Evolutionary conservation across 2,888 invertebrate genomes (phyloP), one percentile per base, ranked within the genome.

Genomic region (Pseudolycoriella hygida): DNA sequence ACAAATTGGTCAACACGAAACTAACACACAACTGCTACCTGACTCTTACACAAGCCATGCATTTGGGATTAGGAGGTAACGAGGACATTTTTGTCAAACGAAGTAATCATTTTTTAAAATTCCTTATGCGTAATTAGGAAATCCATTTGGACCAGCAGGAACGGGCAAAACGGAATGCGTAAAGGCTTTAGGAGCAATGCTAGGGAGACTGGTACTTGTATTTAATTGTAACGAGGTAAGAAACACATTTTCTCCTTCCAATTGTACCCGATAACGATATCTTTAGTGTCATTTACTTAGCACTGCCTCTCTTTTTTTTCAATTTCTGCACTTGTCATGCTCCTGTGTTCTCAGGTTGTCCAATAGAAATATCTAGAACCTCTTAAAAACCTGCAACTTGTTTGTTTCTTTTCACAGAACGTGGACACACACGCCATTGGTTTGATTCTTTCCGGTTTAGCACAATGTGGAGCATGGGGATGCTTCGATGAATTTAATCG

Each of bases 401-500:
- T 20, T 41, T 30, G 6, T 15, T 17, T 17, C 17, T 3, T 41
- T 49, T 56, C 59, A 15, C 54, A 87, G 85, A 90, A 90, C 42
- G 88, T 97, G 66, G 97, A 98, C 66, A 80, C 86, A 0, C 80
- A 82, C 54, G 92, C 96, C 43, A 92, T 99, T 86, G 86, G 86
- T 5, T 73, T 97, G 25, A 87, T 99, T 54, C 75, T 98, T 47
- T 82, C 87, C 25, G 98, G 98, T 0, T 64, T 98, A 41, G 89
- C 93, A 0, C 80, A 87, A 58, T 83, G 89, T 56, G 93, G 94
- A 10, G 94, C 96, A 10, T 99, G 97, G 97, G 97, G 87, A 12
- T 98, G 97, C 63, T 98, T 98, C 66, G 98, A 98, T 65, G 98
- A 98, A 69, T 97, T 99, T 67, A 98, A 98, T 69, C 81, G 98